phyloP scores from a whole-genome alignment of 2,113 vertebrate species.

The Agapornis roseicollis region DNA sequence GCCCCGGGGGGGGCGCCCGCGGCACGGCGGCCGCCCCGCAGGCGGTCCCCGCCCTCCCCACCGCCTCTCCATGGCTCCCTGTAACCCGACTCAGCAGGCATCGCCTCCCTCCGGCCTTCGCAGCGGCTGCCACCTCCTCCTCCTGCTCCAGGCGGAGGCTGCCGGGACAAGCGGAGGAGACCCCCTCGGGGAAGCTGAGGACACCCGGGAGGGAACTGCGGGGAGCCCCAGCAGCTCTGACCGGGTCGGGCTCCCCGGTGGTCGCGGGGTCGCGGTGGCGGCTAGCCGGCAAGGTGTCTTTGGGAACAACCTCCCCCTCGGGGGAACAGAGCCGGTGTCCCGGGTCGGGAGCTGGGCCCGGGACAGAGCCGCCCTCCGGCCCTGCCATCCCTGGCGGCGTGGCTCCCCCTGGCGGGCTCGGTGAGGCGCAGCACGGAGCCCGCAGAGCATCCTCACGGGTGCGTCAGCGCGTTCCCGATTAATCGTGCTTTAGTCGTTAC shows the following conservation, averaged over 20 bases:
- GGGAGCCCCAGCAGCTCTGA: neutral
- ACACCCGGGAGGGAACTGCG: neutral
- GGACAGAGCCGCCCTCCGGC: neutral
- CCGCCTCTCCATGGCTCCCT: neutral
- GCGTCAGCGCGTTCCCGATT: accelerated
- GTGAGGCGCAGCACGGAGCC: accelerated
- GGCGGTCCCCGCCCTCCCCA: neutral
- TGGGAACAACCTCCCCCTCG: neutral
- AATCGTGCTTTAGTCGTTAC: accelerated
- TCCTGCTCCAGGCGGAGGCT: neutral
- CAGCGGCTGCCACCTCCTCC: neutral
- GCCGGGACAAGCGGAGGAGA: neutral
- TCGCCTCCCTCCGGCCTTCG: neutral
- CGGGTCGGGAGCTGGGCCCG: neutral
- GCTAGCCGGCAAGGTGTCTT: too few species aligned
- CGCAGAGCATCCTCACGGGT: neutral
- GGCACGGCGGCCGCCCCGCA: neutral
- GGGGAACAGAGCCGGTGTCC: neutral
- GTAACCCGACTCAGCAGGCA: neutral
- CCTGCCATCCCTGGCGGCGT: neutral
- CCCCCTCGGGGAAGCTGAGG: neutral
- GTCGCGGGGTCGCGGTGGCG: neutral
- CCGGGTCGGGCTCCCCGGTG: too few species aligned
- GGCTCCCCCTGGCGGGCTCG: conserved; percentile 24
- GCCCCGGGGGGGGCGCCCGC: neutral